phyloP scores from a whole-genome alignment of 1,140 invertebrate genomes.

The Cryptotermes secundus region DNA sequence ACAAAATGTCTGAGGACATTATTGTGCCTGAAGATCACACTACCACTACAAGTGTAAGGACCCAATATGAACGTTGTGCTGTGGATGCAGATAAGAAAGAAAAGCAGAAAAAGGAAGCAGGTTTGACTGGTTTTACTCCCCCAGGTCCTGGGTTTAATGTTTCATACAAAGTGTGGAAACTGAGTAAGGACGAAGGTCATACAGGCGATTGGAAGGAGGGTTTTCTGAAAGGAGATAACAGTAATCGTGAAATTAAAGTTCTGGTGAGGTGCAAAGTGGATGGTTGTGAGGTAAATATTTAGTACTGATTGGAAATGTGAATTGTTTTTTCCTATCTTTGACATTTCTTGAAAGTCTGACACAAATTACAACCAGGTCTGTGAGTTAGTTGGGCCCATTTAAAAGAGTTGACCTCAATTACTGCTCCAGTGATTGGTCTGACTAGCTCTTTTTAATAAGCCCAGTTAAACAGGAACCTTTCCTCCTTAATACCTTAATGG shows the following conservation, averaged over 20 bases:
- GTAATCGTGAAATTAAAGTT: constrained; percentile 46
- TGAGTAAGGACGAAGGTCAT: constrained; percentile 43
- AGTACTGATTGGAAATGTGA: no score
- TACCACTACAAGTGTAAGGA: no score
- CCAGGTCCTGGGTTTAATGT: constrained; percentile 41
- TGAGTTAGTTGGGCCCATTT: not conserved
- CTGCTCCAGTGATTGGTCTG: no score
- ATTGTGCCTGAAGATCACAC: no score
- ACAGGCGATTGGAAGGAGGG: constrained; percentile 41
- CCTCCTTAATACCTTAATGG: no score
- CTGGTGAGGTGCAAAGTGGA: constrained; percentile 50
- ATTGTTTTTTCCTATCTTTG: no score
- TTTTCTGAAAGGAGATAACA: constrained; percentile 39
- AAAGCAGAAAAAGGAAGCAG: not conserved
- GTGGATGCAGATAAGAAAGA: not conserved
- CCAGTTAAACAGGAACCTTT: no score
- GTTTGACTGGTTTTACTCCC: not conserved
- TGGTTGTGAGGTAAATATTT: constrained; percentile 43
- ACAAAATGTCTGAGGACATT: no score
- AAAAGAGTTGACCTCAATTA: not conserved
- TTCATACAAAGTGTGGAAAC: constrained; percentile 49
- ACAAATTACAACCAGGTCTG: no score
- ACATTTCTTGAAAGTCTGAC: no score
- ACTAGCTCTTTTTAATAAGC: no score
- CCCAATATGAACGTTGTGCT: no score